Percentiles rank a stretch among this genome's conserved stretches.
Conservation (phyloP, 2,888 invertebrate genomes). For the Sabatieria punctata region DNA sequence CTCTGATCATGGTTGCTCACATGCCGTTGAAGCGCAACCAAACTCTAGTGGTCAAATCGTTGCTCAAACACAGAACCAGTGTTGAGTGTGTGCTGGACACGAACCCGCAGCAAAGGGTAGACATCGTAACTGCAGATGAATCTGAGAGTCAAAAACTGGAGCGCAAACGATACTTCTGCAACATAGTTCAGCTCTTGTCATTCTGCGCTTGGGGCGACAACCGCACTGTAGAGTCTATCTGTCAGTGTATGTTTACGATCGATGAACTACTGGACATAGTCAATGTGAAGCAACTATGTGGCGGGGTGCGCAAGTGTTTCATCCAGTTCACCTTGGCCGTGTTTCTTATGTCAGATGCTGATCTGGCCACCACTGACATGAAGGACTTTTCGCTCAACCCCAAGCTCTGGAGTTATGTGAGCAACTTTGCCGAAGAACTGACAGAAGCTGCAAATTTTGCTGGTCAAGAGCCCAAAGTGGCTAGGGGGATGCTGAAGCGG, state of each 20-base stretch:
- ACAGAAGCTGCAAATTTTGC: neutral
- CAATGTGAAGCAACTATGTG: constrained; percentile 24
- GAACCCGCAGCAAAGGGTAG: neutral
- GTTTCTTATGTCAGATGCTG: constrained; percentile 22
- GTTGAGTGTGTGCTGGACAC: constrained; percentile 29
- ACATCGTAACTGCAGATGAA: neutral
- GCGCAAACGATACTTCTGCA: constrained; percentile 6
- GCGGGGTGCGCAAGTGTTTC: constrained; percentile 30
- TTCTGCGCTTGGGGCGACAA: constrained; percentile 34
- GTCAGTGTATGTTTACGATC: constrained; percentile 33
- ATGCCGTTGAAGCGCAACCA: constrained; percentile 33
- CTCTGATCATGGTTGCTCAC: neutral
- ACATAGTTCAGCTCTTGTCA: constrained; percentile 30
- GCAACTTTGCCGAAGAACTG: neutral
- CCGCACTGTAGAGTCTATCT: constrained; percentile 33
- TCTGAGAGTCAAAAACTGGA: neutral
- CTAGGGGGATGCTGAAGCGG: neutral
- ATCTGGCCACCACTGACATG: constrained; percentile 28
- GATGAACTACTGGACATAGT: constrained; percentile 30
- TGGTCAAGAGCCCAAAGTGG: neutral
- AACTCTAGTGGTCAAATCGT: constrained; percentile 33
- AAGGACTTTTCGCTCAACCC: constrained; percentile 6
- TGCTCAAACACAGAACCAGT: constrained; percentile 31
- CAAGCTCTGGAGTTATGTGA: constrained; percentile 1
- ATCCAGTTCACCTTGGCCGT: constrained; percentile 33